phyloP scores from a whole-genome alignment of 2,888 invertebrate species.

The Amblyjoppa fuscipennis region DNA sequence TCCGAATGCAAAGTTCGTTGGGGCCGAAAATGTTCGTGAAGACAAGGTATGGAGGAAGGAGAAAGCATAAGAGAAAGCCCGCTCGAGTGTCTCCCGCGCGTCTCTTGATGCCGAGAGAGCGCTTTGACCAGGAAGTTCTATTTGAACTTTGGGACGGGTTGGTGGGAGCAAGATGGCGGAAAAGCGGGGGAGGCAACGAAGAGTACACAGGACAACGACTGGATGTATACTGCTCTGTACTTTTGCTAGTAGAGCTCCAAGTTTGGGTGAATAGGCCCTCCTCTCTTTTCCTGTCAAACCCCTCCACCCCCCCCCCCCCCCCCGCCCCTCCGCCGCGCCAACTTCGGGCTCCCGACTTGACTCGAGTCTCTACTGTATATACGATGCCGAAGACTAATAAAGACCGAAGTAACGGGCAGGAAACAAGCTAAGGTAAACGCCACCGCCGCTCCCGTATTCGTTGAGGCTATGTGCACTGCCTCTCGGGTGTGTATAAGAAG shows the following conservation, averaged over 20 bases:
- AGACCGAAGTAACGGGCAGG: constrained; percentile 67
- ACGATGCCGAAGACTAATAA: constrained; percentile 75
- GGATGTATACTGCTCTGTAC: constrained; percentile 35
- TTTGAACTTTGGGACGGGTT: constrained; percentile 60
- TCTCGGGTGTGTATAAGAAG: constrained; percentile 49
- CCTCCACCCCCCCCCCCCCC: constrained; percentile 25
- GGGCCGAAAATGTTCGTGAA: constrained; percentile 36
- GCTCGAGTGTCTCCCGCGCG: constrained; percentile 35
- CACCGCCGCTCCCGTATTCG: neutral
- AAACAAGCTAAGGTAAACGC: constrained; percentile 60
- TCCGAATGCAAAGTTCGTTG: constrained; percentile 18
- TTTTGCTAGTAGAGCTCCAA: constrained; percentile 48
- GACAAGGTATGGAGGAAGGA: constrained; percentile 2
- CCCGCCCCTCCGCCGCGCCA: constrained; percentile 28
- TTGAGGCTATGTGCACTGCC: constrained; percentile 30
- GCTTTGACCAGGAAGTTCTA: constrained; percentile 58
- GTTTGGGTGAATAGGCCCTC: constrained; percentile 46
- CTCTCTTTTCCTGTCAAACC: constrained; percentile 7
- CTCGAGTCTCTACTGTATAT: constrained; percentile 39
- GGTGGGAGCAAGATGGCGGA: constrained; percentile 26
- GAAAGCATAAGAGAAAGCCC: constrained; percentile 29
- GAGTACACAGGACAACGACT: constrained; percentile 43
- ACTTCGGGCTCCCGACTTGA: constrained; percentile 50
- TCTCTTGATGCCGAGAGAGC: constrained; percentile 48
- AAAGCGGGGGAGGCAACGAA: constrained; percentile 38